Conservation (phyloP, 2,113 vertebrate genomes). For the Toxotes chatareus region DNA sequence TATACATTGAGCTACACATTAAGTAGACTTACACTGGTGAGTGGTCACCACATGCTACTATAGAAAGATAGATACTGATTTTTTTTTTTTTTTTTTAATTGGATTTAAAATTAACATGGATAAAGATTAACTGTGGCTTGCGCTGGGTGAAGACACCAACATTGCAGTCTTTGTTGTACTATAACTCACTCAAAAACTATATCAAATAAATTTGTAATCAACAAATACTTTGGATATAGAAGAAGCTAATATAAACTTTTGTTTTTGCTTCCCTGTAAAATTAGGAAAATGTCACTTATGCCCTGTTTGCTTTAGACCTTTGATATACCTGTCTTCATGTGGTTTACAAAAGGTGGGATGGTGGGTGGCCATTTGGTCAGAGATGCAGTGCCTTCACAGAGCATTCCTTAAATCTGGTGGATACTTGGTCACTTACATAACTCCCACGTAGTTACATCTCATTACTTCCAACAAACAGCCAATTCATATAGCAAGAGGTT, state of each 20-base stretch:
- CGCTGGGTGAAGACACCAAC: neutral
- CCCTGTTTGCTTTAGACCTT: conserved; percentile 45
- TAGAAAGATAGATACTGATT: neutral
- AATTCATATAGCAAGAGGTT: conserved; percentile 77
- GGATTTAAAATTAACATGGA: neutral
- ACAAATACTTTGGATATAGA: neutral
- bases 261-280: conserved; percentile 35
- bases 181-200: neutral
- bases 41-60: neutral
- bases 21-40: neutral
- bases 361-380: conserved; percentile 78
- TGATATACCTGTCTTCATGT: conserved; percentile 73
- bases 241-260: neutral
- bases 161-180: neutral
- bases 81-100: neutral
- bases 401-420: conserved; percentile 74
- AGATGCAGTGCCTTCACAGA: conserved; percentile 69
- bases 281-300: conserved; percentile 45
- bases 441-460: conserved; percentile 82
- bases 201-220: neutral
- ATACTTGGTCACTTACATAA: conserved; percentile 82
- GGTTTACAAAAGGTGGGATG: conserved; percentile 75
- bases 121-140: neutral
- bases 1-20: too few species aligned
- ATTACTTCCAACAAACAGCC: conserved; percentile 77